phyloP scores from a whole-genome alignment of 2,113 vertebrate species.

The Alectura lathami region DNA sequence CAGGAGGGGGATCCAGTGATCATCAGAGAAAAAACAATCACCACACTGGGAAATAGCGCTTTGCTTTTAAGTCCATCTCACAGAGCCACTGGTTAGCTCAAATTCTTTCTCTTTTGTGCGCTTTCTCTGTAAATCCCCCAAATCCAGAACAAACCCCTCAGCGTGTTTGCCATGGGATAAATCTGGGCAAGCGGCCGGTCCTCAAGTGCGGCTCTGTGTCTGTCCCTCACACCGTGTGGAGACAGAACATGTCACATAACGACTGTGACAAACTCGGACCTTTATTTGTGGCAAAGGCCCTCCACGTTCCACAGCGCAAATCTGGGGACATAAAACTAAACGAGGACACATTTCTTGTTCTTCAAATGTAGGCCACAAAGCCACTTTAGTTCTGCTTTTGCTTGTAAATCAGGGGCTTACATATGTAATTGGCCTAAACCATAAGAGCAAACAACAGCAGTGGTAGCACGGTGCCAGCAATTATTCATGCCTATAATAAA shows the following conservation, averaged over 20 bases:
- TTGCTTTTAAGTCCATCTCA: neutral
- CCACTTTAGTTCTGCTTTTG: constrained; percentile 48
- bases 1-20: neutral
- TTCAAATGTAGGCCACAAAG: constrained; percentile 37
- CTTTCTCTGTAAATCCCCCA: neutral
- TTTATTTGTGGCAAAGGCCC: neutral
- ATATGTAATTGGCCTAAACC: constrained; percentile 58
- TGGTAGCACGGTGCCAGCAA: constrained; percentile 43
- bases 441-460: constrained; percentile 64
- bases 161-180: neutral
- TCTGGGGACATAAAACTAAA: neutral
- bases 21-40: neutral
- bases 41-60: neutral
- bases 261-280: neutral
- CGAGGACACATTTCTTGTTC: neutral
- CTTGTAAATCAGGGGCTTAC: constrained; percentile 64
- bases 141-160: neutral
- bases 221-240: neutral
- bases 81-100: neutral
- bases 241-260: accelerated
- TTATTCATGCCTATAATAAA: constrained; percentile 67
- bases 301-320: neutral
- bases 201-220: neutral
- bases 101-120: neutral
- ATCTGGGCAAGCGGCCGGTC: neutral